These are phyloP conservation scores for Hapalemur alaotrensis DNA, from an alignment of 2,797 vertebrate species.

Conservation along the genomic window DNA sequence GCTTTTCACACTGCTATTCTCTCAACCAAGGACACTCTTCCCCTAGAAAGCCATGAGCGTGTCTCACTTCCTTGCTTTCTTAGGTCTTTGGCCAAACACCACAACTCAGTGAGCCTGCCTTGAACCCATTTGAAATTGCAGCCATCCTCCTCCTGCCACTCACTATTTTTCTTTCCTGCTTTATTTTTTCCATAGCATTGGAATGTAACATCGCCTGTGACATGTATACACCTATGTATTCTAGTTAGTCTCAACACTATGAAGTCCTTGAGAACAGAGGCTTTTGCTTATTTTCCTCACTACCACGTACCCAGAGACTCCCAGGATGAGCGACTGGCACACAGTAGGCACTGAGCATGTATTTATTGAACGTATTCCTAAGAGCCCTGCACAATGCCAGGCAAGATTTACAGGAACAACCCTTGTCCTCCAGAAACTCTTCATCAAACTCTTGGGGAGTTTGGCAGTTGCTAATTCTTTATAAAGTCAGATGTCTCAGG, in stretches of 20 bases:
- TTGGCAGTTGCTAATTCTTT: neutral
- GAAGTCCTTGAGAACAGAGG: neutral
- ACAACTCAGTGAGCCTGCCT: neutral
- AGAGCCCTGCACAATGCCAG: neutral
- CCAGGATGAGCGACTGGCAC: neutral
- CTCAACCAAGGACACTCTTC: neutral
- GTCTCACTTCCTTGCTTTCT: neutral
- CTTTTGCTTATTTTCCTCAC: neutral
- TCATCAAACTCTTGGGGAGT: neutral
- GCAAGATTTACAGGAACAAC: neutral
- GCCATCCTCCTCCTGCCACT: neutral
- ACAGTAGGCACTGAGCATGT: neutral
- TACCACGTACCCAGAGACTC: neutral
- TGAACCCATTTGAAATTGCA: neutral
- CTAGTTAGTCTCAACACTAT: neutral
- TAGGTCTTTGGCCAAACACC: neutral
- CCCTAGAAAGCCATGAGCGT: neutral
- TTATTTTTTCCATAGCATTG: neutral
- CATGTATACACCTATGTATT: neutral
- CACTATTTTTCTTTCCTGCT: neutral
- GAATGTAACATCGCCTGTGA: neutral
- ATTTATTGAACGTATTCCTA: neutral
- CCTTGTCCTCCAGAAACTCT: neutral
- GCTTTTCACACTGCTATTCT: neutral
- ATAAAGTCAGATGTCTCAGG: slow-evolving; percentile 17